Conservation (phyloP, 2,113 vertebrate genomes). For the Pandion haliaetus region DNA sequence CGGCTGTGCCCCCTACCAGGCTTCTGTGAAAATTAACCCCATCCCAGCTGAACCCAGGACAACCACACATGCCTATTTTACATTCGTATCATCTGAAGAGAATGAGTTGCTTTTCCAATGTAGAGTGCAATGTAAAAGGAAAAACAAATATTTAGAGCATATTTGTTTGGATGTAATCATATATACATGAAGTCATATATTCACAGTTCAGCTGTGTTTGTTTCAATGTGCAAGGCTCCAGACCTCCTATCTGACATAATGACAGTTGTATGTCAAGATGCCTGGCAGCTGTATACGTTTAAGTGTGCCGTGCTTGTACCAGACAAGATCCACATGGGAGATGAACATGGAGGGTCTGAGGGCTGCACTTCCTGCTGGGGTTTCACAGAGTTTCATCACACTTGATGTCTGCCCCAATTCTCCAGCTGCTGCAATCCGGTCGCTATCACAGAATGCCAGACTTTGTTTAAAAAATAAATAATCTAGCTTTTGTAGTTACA, state of each 20-base stretch:
- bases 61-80: not conserved
- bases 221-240: not conserved
- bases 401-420: not conserved
- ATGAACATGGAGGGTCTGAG: not conserved
- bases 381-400: not conserved
- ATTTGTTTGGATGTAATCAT: slow-evolving; percentile 1
- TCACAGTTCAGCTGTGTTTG: slow-evolving; percentile 1
- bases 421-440: slow-evolving; percentile 16
- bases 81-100: not conserved
- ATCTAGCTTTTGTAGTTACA: not conserved
- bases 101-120: not conserved
- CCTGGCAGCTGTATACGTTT: not conserved
- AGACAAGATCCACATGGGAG: not conserved
- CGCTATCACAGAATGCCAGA: not conserved
- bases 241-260: not conserved
- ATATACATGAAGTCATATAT: not conserved
- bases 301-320: not conserved
- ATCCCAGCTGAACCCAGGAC: too few species aligned
- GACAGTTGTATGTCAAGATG: not conserved
- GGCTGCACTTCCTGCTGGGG: not conserved
- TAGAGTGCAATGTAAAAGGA: not conserved
- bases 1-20: too few species aligned
- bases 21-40: too few species aligned
- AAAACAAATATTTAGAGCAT: slow-evolving; percentile 13
- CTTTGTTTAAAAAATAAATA: not conserved